Evolutionary conservation across 2,888 invertebrate species (phyloP), one percentile per base, ranked within the genome.

Genomic region (Dermolepida albohirtum): DNA sequence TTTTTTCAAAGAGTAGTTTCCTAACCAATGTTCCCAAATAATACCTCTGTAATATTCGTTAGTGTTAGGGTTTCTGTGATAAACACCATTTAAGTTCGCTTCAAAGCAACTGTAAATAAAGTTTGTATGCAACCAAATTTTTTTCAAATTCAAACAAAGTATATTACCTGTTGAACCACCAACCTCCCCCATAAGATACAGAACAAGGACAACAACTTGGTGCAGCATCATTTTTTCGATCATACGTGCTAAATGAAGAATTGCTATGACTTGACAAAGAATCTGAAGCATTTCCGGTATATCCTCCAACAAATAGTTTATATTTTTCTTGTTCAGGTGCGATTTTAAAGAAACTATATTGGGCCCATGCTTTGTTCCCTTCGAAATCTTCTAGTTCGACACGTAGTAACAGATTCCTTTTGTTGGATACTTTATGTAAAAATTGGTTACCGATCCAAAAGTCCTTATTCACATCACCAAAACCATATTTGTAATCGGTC

Each of bases 391-490:
- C 84, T 6, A 88, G 72, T 70, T 87, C 86, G 10, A 88, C 81
- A 43, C 86, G 80, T 64, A 88, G 75, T 12, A 79, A 78, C 63
- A 85, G 78, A 71, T 84, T 81, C 39, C 83, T 80, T 8, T 82
- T 79, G 52, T 72, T 72, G 0, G 85, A 82, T 68, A 88, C 72
- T 62, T 81, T 79, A 72, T 87, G 84, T 51, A 87, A 83, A 67
- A 84, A 85, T 64, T 88, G 86, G 75, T 88, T 88, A 5, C 89
- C 88, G 71, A 87, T 84, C 88, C 88, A 89, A 74, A 88, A 89
- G 72, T 88, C 87, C 29, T 80, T 78, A 8, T 80, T 71, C 12
- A 87, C 73, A 71, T 84, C 79, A 0, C 89, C 89, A 74, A 89
- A 89, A 1, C 89, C 89, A 27, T 81, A 74, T 65, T 86, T 87